phyloP scores from a whole-genome alignment of 2,888 invertebrate genomes.

The Trisateles emortualis region DNA sequence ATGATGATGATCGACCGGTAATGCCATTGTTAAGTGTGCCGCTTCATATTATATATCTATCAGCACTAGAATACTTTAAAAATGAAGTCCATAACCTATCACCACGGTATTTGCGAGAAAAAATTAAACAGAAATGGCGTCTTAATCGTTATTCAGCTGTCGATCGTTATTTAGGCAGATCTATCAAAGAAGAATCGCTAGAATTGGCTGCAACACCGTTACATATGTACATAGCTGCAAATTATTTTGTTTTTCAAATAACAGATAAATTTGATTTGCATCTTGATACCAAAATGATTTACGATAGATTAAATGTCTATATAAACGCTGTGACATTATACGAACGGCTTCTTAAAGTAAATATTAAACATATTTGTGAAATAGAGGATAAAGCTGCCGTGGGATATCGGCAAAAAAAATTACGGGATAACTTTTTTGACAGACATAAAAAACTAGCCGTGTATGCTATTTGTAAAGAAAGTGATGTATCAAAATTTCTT shows the following conservation, averaged over 20 bases:
- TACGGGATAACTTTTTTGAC: slow-evolving; percentile 41
- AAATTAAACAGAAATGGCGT: slow-evolving; percentile 41
- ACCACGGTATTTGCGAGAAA: slow-evolving; percentile 39
- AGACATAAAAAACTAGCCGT: slow-evolving; percentile 55
- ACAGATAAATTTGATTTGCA: slow-evolving; percentile 46
- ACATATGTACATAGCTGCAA: slow-evolving; percentile 55
- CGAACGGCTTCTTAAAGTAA: slow-evolving; percentile 47
- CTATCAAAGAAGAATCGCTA: slow-evolving; percentile 38
- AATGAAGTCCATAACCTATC: slow-evolving; percentile 51
- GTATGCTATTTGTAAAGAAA: slow-evolving; percentile 52
- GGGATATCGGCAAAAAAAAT: slow-evolving; percentile 15
- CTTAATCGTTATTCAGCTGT: slow-evolving; percentile 42
- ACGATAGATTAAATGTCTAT: slow-evolving; percentile 45
- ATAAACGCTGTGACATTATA: slow-evolving; percentile 46
- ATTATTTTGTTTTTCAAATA: slow-evolving; percentile 52
- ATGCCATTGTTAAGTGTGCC: slow-evolving; percentile 51
- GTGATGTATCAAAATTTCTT: slow-evolving; percentile 48
- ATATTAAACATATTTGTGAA: slow-evolving; percentile 44
- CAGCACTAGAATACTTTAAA: slow-evolving; percentile 45
- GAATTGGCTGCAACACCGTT: slow-evolving; percentile 56
- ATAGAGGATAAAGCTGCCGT: slow-evolving; percentile 16
- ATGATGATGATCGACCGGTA: slow-evolving; percentile 28
- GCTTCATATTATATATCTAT: slow-evolving; percentile 49
- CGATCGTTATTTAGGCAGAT: slow-evolving; percentile 43
- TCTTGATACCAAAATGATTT: slow-evolving; percentile 34